phyloP scores from a whole-genome alignment of 2,797 vertebrate species.

The Falco columbarius region DNA sequence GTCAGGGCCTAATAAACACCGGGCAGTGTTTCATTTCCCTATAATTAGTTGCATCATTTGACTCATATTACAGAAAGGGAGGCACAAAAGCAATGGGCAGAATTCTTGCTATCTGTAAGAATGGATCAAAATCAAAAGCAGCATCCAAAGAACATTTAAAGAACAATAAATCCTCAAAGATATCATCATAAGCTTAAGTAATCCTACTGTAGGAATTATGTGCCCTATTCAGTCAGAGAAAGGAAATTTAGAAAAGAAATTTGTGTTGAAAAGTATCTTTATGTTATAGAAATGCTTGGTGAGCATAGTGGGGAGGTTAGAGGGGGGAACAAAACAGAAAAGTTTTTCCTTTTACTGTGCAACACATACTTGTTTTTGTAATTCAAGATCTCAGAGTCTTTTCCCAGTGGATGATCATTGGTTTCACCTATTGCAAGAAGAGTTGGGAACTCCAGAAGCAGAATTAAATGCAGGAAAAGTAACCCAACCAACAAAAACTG shows the following conservation, averaged over 20 bases:
- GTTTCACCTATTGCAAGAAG: neutral
- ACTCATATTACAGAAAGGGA: neutral
- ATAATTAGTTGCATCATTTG: conserved; percentile 42
- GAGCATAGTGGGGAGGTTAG: neutral
- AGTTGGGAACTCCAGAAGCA: neutral
- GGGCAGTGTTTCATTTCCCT: conserved; percentile 7
- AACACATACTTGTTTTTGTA: neutral
- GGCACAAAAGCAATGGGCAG: neutral
- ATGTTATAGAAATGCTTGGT: neutral
- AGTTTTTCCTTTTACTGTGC: neutral
- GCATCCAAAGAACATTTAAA: neutral
- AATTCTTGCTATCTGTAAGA: neutral
- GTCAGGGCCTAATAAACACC: neutral
- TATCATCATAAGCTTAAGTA: neutral
- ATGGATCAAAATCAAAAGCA: neutral
- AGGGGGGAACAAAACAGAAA: neutral
- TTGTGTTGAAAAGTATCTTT: neutral
- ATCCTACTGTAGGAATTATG: neutral
- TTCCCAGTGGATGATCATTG: neutral
- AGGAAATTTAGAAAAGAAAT: neutral
- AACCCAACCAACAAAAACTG: neutral
- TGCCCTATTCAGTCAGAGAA: neutral
- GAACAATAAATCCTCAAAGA: neutral
- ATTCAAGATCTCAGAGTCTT: neutral
- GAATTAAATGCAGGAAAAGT: neutral